phyloP scores from a whole-genome alignment of 2,888 invertebrate species.

The Nemapogon koenigi region DNA sequence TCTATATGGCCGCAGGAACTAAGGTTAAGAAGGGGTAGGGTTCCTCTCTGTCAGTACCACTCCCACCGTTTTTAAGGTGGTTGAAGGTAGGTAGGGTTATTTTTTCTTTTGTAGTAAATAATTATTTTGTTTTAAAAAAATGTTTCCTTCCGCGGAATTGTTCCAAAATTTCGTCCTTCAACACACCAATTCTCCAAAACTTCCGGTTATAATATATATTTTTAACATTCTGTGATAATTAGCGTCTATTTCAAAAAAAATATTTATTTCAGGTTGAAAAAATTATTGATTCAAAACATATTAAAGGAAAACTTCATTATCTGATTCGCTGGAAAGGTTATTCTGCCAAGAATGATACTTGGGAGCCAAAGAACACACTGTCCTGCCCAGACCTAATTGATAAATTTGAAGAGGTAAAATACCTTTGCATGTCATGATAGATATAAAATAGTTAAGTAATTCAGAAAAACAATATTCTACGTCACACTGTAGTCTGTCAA shows the following conservation, averaged over 20 bases:
- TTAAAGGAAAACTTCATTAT: slow-evolving; percentile 72
- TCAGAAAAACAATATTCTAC: not conserved
- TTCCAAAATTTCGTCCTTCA: not conserved
- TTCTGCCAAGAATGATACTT: slow-evolving; percentile 71
- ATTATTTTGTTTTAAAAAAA: not conserved
- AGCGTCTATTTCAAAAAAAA: not conserved
- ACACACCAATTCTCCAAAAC: not conserved
- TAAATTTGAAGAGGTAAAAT: slow-evolving; percentile 43
- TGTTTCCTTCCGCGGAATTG: too few relatives aligned
- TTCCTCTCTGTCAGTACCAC: too few relatives aligned
- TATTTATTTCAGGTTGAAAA: slow-evolving; percentile 67
- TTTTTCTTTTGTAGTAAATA: not conserved
- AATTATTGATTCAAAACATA: slow-evolving; percentile 72
- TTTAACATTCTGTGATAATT: not conserved
- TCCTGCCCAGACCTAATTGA: slow-evolving; percentile 73
- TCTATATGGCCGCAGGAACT: too few relatives aligned
- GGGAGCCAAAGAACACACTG: slow-evolving; percentile 76
- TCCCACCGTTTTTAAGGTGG: too few relatives aligned
- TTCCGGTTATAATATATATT: too few relatives aligned
- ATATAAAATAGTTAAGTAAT: not conserved
- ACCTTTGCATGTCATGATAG: not conserved
- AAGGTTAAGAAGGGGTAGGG: too few relatives aligned
- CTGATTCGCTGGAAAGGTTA: slow-evolving; percentile 83
- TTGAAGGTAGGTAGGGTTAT: too few relatives aligned
- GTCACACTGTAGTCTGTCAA: too few relatives aligned